phyloP scores from a whole-genome alignment of 35 echinoderm and acorn worm species.

The Lytechinus pictus region DNA sequence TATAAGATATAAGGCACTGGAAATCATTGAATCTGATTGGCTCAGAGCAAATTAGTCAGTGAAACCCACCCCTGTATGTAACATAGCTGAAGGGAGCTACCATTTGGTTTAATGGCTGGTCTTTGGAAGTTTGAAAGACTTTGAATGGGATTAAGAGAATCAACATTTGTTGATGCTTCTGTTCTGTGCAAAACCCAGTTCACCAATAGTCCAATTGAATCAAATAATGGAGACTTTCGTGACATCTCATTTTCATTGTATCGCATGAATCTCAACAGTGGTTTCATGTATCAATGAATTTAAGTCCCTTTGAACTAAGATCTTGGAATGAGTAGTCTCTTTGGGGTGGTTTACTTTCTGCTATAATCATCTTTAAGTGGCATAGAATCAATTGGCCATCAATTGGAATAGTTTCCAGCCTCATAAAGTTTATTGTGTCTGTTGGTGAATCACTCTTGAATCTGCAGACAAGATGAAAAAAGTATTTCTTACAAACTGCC shows the following conservation, averaged over 20 bases:
- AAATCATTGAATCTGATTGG: too few relatives aligned
- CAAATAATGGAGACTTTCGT: too few relatives aligned
- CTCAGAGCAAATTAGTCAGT: too few relatives aligned
- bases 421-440: too few relatives aligned
- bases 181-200: neutral
- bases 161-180: neutral
- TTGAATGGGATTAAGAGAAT: neutral
- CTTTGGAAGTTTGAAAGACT: neutral
- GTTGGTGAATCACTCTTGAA: too few relatives aligned
- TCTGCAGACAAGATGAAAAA: too few relatives aligned
- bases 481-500: too few relatives aligned
- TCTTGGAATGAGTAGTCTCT: neutral
- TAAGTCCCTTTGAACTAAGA: neutral
- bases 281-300: neutral
- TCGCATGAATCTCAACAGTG: neutral
- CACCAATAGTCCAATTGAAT: neutral
- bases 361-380: neutral
- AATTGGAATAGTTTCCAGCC: neutral
- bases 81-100: too few relatives aligned
- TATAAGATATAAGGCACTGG: too few relatives aligned
- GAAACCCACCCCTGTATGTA: too few relatives aligned
- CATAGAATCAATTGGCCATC: neutral
- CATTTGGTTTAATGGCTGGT: neutral
- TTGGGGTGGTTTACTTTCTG: neutral
- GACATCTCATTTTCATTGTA: too few relatives aligned